Percentiles rank a stretch among this genome's conserved stretches.
Conservation (phyloP, 2,888 invertebrate species). For the Nemurella pictetii region DNA sequence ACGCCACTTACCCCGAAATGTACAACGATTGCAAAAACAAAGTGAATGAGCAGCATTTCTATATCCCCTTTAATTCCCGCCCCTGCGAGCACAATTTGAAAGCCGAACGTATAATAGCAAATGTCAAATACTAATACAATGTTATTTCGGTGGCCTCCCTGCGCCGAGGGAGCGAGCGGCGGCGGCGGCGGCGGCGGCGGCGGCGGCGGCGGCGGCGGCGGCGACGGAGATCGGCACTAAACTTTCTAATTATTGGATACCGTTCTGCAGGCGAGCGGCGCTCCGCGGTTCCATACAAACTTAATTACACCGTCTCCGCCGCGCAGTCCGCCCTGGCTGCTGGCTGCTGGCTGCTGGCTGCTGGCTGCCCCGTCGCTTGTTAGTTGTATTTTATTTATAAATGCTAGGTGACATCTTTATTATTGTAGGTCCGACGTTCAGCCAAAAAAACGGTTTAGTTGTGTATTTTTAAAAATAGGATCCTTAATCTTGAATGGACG, state of each 20-base stretch:
- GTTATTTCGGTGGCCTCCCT: neutral
- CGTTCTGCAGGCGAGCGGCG: neutral
- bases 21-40: neutral
- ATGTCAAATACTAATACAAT: slow-evolving; percentile 30
- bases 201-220: neutral
- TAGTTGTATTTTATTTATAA: slow-evolving; percentile 9
- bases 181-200: neutral
- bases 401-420: neutral
- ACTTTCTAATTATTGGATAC: slow-evolving; percentile 15
- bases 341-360: neutral
- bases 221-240: neutral
- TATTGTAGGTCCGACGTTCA: neutral
- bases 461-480: slow-evolving; percentile 12
- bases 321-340: too few species aligned
- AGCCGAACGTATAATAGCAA: slow-evolving; percentile 18
- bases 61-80: neutral
- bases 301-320: slow-evolving; percentile 10
- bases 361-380: neutral
- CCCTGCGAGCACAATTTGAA: slow-evolving; percentile 3
- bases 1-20: neutral
- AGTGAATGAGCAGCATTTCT: neutral
- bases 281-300: neutral
- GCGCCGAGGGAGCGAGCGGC: neutral
- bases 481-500: slow-evolving; percentile 9
- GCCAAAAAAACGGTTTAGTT: neutral